Conservation (phyloP, 2,113 vertebrate species). For the Crotalus tigris region DNA sequence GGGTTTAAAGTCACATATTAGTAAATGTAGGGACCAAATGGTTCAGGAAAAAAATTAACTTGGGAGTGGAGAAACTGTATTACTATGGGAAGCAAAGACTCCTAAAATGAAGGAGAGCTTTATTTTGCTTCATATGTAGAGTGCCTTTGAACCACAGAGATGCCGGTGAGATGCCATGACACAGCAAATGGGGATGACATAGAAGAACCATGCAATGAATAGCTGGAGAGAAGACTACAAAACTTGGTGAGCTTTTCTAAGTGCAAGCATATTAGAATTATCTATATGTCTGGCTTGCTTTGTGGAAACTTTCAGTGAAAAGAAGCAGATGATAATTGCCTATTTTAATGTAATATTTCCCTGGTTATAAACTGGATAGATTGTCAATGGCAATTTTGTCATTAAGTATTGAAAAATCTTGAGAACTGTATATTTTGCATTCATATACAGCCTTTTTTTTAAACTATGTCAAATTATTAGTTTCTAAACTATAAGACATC, state of each 20-base stretch:
- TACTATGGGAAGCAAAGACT: background rate
- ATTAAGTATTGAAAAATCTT: background rate
- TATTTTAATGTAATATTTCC: background rate
- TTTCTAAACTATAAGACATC: background rate
- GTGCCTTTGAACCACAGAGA: background rate
- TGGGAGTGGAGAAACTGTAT: background rate
- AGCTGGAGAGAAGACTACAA: background rate
- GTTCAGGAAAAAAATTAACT: background rate
- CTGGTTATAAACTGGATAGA: background rate
- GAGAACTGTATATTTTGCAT: background rate
- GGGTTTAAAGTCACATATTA: background rate
- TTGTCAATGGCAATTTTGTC: slow-evolving; percentile 3
- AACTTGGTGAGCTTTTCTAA: background rate
- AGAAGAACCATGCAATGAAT: background rate
- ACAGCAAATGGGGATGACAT: background rate
- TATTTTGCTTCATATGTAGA: background rate
- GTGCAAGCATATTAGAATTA: background rate
- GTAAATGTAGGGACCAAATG: background rate
- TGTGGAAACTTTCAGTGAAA: background rate
- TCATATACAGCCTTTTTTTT: background rate
- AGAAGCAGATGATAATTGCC: background rate
- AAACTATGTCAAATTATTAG: background rate
- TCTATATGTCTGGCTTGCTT: background rate
- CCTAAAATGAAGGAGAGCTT: background rate
- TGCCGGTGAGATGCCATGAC: background rate